Conservation (phyloP, 2,888 invertebrate genomes). For the Catocala fraxini region DNA sequence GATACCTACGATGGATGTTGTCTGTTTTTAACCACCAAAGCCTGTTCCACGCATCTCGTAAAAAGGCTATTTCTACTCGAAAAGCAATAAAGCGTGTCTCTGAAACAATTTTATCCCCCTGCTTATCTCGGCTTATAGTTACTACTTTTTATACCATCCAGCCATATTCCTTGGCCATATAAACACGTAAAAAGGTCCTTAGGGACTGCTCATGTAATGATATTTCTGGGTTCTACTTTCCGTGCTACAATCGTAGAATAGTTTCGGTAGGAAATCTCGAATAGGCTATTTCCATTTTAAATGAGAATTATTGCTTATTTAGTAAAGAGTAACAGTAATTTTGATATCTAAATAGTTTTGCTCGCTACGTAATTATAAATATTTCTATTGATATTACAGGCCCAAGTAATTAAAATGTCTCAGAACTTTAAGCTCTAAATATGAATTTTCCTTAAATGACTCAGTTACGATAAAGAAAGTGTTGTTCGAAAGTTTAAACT, state of each 20-base stretch:
- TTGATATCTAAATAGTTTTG: too few species aligned
- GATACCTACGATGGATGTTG: conserved; percentile 26
- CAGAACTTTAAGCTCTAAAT: too few species aligned
- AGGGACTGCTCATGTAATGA: conserved; percentile 50
- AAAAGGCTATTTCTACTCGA: conserved; percentile 65
- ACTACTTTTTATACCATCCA: conserved; percentile 53
- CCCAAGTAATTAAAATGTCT: too few species aligned
- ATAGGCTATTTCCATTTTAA: conserved; percentile 2
- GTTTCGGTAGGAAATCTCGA: neutral
- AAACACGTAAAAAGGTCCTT: conserved; percentile 53
- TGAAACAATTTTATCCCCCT: conserved; percentile 59
- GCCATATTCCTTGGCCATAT: conserved; percentile 57
- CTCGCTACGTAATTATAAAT: too few species aligned
- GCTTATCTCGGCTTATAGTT: conserved; percentile 61
- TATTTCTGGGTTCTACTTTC: conserved; percentile 47
- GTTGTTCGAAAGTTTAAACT: too few species aligned
- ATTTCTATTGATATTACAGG: too few species aligned
- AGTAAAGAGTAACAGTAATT: too few species aligned
- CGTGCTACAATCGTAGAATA: conserved; percentile 4
- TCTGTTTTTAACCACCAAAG: conserved; percentile 56
- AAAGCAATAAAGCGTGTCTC: conserved; percentile 66
- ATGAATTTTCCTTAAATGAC: too few species aligned
- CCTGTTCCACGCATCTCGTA: conserved; percentile 62
- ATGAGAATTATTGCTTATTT: neutral
- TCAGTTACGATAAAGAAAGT: too few species aligned